Conservation (phyloP, 2,797 vertebrate genomes). For the Artibeus jamaicensis region DNA sequence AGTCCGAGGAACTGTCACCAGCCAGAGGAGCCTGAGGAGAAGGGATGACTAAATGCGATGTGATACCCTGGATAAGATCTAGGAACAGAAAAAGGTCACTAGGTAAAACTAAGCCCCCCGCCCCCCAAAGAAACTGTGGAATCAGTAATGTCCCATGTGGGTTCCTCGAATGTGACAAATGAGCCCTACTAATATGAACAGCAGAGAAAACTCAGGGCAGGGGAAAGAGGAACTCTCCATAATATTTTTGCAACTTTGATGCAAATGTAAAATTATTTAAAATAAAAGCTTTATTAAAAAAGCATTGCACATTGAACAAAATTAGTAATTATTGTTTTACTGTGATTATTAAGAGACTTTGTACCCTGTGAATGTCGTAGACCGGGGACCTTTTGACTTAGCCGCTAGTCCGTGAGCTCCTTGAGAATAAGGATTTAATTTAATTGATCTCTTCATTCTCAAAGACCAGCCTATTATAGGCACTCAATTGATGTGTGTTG, state of each 20-base stretch:
- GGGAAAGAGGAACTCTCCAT: neutral
- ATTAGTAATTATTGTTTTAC: neutral
- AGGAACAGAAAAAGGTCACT: neutral
- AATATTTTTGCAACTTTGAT: neutral
- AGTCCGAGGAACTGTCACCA: neutral
- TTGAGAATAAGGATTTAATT: constrained; percentile 24
- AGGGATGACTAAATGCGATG: neutral
- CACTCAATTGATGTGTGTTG: neutral
- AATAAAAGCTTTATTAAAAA: neutral
- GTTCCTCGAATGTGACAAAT: neutral
- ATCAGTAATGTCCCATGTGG: neutral
- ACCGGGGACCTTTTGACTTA: neutral
- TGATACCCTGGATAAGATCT: neutral
- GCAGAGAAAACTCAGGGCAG: neutral
- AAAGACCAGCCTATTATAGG: neutral
- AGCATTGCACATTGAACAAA: neutral
- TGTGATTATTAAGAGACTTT: neutral
- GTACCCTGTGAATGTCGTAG: neutral
- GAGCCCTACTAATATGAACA: neutral
- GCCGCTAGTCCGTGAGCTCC: neutral
- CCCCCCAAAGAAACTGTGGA: neutral
- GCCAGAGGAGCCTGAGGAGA: neutral
- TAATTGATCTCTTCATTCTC: neutral
- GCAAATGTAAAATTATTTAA: neutral
- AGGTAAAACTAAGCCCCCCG: neutral